A percentile compares a stretch with the other conserved stretches of the same genome.
Conservation (phyloP, 2,113 vertebrate genomes). For the Carettochelys insculpta region DNA sequence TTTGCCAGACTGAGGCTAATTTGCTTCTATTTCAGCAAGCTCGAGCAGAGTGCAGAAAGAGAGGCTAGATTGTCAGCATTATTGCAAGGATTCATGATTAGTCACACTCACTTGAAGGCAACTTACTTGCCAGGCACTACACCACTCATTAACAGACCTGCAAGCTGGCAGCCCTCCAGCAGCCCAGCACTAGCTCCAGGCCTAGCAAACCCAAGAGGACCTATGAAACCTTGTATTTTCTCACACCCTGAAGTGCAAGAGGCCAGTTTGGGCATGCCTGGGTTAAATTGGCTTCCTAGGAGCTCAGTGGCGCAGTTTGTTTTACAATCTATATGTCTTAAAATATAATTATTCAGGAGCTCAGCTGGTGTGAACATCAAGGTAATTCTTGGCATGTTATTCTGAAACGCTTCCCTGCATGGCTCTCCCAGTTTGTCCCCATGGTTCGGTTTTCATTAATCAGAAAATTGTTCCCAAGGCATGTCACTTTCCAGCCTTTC, state of each 20-base stretch:
- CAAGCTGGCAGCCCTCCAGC: constrained; percentile 65
- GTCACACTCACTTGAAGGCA: constrained; percentile 76
- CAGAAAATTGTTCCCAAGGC: neutral
- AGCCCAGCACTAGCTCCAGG: constrained; percentile 56
- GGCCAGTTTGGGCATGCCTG: constrained; percentile 63
- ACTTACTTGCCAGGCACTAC: constrained; percentile 68
- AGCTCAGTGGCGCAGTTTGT: constrained; percentile 41
- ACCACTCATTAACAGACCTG: constrained; percentile 75
- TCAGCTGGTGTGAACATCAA: constrained; percentile 31
- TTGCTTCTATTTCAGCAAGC: constrained; percentile 71
- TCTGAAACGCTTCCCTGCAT: constrained; percentile 2
- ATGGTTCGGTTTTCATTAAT: neutral
- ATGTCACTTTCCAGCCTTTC: neutral
- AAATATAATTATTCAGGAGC: constrained; percentile 30
- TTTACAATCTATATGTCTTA: neutral
- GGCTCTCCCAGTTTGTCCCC: accelerated
- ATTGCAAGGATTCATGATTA: constrained; percentile 79
- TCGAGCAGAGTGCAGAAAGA: constrained; percentile 48
- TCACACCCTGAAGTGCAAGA: constrained; percentile 26
- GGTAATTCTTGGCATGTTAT: neutral
- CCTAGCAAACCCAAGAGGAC: constrained; percentile 43
- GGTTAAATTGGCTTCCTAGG: constrained; percentile 34
- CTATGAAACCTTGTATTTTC: constrained; percentile 26
- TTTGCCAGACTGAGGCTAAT: constrained; percentile 75
- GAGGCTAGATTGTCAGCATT: constrained; percentile 71